A percentile compares a stretch with the other conserved stretches of the same genome.
Evolutionary conservation across 2,888 invertebrate genomes (phyloP).

Genomic region (Polydrusus cervinus): DNA sequence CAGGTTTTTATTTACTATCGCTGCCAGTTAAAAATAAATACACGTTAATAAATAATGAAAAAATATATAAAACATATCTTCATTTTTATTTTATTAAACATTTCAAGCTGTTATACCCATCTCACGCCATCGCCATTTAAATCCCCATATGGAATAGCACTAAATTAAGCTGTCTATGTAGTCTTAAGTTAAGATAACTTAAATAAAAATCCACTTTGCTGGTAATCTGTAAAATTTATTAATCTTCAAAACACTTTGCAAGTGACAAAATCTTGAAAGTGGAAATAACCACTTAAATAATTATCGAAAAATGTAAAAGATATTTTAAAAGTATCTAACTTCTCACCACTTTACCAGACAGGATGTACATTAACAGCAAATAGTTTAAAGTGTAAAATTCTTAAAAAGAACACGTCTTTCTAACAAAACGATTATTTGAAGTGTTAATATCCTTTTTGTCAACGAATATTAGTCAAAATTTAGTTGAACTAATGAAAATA

Average conservation of each 20-base stretch:
- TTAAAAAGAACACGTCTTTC: slow-evolving; percentile 50
- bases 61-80: too few species aligned
- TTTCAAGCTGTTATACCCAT: too few species aligned
- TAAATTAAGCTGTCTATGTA: too few species aligned
- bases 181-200: background rate
- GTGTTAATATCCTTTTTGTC: slow-evolving; percentile 54
- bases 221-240: slow-evolving; percentile 30
- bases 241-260: slow-evolving; percentile 34
- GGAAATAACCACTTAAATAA: slow-evolving; percentile 42
- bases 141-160: too few species aligned
- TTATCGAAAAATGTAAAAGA: slow-evolving; percentile 26
- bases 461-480: slow-evolving; percentile 26
- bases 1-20: too few species aligned
- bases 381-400: slow-evolving; percentile 39
- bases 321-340: slow-evolving; percentile 14
- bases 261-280: slow-evolving; percentile 36
- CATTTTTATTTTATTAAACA: too few species aligned
- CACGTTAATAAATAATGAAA: too few species aligned
- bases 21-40: too few species aligned
- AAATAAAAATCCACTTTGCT: slow-evolving; percentile 12
- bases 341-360: slow-evolving; percentile 5
- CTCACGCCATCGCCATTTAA: too few species aligned
- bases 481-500: slow-evolving; percentile 39
- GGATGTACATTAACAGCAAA: slow-evolving; percentile 1
- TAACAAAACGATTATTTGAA: slow-evolving; percentile 49